Percentiles rank a stretch among this genome's conserved stretches.
These are phyloP conservation scores for Melieria omissa DNA, from an alignment of 2,888 invertebrate genomes.

Conservation along the genomic window DNA sequence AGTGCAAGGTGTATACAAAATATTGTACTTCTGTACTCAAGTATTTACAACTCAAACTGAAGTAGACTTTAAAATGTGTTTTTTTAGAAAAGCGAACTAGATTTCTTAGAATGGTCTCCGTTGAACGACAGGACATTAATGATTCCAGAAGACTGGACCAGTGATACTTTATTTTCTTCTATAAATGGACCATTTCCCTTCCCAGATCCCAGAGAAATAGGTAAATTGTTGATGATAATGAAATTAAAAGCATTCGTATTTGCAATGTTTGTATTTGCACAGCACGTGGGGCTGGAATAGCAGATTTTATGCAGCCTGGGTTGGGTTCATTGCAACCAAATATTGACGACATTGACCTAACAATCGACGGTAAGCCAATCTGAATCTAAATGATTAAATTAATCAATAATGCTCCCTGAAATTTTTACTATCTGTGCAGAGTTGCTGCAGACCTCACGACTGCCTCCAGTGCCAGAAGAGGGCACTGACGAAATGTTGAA, in stretches of 20 bases:
- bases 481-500: conserved; percentile 71
- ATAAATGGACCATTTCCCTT: conserved; percentile 88
- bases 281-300: conserved; percentile 82
- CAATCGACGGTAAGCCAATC: conserved; percentile 75
- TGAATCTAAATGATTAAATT: background rate
- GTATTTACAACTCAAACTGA: background rate
- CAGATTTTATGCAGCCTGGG: conserved; percentile 98
- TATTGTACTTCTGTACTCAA: too few relatives aligned
- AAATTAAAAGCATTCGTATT: conserved; percentile 7
- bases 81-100: conserved; percentile 65
- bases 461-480: conserved; percentile 74
- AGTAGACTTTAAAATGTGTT: conserved; percentile 34
- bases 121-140: conserved; percentile 63
- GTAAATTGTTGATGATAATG: conserved; percentile 68
- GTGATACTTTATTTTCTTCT: conserved; percentile 90
- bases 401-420: background rate
- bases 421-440: conserved; percentile 50
- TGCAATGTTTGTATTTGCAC: background rate
- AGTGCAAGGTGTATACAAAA: too few relatives aligned
- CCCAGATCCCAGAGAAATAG: conserved; percentile 96
- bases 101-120: conserved; percentile 66
- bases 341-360: conserved; percentile 90
- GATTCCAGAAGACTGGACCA: conserved; percentile 72
- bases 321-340: conserved; percentile 96
- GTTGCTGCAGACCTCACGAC: conserved; percentile 66